Conservation (phyloP, 2,113 vertebrate species). For the Stegastes partitus region DNA sequence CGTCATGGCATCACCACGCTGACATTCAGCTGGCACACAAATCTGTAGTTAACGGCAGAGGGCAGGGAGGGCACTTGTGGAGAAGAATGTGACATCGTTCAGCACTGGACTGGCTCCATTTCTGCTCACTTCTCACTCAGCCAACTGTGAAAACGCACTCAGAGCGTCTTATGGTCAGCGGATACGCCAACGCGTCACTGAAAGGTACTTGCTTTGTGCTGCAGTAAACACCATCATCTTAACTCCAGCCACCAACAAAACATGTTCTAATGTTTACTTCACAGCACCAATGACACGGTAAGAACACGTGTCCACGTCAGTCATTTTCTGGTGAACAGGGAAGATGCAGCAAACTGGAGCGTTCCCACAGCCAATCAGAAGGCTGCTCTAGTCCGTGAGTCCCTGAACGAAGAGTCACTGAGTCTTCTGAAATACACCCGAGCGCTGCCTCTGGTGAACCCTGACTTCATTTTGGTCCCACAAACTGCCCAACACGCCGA, state of each 20-base stretch:
- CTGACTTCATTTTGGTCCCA: neutral
- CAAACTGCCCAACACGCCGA: neutral
- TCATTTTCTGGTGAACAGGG: constrained; percentile 1
- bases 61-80: constrained; percentile 18
- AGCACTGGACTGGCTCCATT: constrained; percentile 7
- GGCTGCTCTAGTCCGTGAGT: neutral
- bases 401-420: neutral
- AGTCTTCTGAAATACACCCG: neutral
- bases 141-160: neutral
- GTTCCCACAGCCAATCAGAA: neutral
- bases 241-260: neutral
- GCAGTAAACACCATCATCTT: neutral
- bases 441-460: neutral
- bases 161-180: neutral
- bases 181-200: neutral
- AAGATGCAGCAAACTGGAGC: neutral
- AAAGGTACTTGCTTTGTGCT: neutral
- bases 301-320: neutral
- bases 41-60: constrained; percentile 17
- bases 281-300: constrained; percentile 22
- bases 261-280: constrained; percentile 8
- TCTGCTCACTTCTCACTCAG: neutral
- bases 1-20: constrained; percentile 15
- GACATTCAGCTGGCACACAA: constrained; percentile 12
- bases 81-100: constrained; percentile 22